Percentiles rank a stretch among this genome's conserved stretches.
These are phyloP conservation scores for Neomorphus geoffroyi DNA, from an alignment of 2,797 vertebrate species.

Conservation along the genomic window DNA sequence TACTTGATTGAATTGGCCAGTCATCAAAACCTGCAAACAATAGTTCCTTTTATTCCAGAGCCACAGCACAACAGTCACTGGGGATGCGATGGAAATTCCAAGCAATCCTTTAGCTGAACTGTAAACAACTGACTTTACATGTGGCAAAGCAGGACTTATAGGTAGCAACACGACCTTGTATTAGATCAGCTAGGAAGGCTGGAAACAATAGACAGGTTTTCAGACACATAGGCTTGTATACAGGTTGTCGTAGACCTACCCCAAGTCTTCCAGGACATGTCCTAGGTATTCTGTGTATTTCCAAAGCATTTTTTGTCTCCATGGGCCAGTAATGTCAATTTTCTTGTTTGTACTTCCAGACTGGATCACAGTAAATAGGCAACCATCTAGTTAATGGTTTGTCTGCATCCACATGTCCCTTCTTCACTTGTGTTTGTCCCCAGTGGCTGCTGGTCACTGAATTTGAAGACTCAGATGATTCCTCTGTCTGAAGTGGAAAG, in stretches of 20 bases:
- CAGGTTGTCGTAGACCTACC: not conserved
- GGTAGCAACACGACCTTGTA: not conserved
- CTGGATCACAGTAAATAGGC: not conserved
- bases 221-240: not conserved
- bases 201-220: not conserved
- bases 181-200: not conserved
- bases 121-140: not conserved
- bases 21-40: slow-evolving; percentile 32
- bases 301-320: not conserved
- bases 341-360: not conserved
- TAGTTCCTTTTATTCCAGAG: slow-evolving; percentile 14
- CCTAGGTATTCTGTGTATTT: not conserved
- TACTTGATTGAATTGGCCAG: slow-evolving; percentile 21
- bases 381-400: not conserved
- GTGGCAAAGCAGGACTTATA: not conserved
- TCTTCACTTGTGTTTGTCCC: not conserved
- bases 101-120: slow-evolving; percentile 6
- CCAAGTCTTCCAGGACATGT: not conserved
- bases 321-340: not conserved
- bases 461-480: not conserved
- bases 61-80: not conserved
- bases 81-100: not conserved
- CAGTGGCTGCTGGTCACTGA: not conserved
- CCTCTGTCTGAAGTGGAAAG: not conserved
- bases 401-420: not conserved